These are phyloP conservation scores for Petrophora chlorosata DNA, from an alignment of 2,888 invertebrate genomes.

Conservation along the genomic window DNA sequence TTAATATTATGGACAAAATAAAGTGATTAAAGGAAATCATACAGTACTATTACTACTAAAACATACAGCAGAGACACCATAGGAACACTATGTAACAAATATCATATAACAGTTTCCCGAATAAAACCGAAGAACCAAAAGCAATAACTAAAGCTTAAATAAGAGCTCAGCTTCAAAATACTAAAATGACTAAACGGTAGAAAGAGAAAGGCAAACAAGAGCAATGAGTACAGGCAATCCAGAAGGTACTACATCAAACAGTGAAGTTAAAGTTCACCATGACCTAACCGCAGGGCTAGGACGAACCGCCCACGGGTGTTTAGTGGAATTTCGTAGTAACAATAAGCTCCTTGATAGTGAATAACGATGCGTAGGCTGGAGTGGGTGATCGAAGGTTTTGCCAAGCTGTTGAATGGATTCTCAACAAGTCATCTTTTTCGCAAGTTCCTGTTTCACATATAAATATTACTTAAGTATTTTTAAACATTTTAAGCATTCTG, in stretches of 20 bases:
- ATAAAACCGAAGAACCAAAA: too few relatives aligned
- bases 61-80: too few relatives aligned
- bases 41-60: too few relatives aligned
- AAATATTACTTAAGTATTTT: not conserved
- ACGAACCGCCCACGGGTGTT: slow-evolving; percentile 26
- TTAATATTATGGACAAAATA: not conserved
- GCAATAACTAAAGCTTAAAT: too few relatives aligned
- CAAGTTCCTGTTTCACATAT: not conserved
- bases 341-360: slow-evolving; percentile 19
- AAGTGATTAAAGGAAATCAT: too few relatives aligned
- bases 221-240: not conserved
- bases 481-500: not conserved
- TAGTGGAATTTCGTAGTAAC: slow-evolving; percentile 28
- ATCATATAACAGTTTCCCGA: too few relatives aligned
- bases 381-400: slow-evolving; percentile 31
- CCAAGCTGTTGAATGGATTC: slow-evolving; percentile 12
- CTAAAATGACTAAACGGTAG: too few relatives aligned
- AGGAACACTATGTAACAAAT: too few relatives aligned
- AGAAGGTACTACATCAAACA: not conserved
- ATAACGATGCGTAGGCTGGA: slow-evolving; percentile 23
- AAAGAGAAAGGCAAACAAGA: slow-evolving; percentile 12
- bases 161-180: too few relatives aligned
- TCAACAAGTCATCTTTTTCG: slow-evolving; percentile 4
- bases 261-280: slow-evolving; percentile 15
- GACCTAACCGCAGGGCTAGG: slow-evolving; percentile 3